Percentiles rank a stretch among this genome's conserved stretches.
Conservation (phyloP, 1,140 invertebrate genomes). For the Orchestia grillus region DNA sequence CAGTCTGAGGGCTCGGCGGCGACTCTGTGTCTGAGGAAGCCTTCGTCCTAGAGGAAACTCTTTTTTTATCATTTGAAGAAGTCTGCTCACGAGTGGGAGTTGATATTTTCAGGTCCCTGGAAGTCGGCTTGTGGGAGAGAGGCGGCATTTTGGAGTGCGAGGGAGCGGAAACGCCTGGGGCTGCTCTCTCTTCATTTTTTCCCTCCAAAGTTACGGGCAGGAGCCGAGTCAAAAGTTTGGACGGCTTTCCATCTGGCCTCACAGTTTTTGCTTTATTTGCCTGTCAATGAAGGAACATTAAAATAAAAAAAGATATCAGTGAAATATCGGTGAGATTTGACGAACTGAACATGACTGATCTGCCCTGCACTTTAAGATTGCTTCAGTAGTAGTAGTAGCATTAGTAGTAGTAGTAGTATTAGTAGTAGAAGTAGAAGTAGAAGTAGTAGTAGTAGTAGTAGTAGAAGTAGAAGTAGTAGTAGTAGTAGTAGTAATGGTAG, state of each 20-base stretch:
- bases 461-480: too few species aligned
- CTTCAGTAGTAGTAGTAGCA: too few species aligned
- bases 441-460: too few species aligned
- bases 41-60: not conserved
- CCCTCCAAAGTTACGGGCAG: conserved; percentile 19
- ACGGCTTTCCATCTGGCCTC: conserved; percentile 32
- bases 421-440: too few species aligned
- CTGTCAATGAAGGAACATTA: conserved; percentile 6
- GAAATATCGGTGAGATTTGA: not conserved
- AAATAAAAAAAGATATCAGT: not conserved
- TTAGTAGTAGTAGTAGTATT: too few species aligned
- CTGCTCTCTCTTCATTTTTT: conserved; percentile 29
- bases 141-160: conserved; percentile 18
- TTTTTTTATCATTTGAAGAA: not conserved
- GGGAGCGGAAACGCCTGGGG: conserved; percentile 32
- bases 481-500: too few species aligned
- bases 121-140: conserved; percentile 13
- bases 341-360: not conserved
- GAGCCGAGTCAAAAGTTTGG: conserved; percentile 50
- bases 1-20: not conserved
- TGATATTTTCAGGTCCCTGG: not conserved
- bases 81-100: not conserved
- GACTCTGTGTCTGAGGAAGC: conserved; percentile 19
- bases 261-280: conserved; percentile 37
- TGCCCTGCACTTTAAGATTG: not conserved